Conservation (phyloP, 2,113 vertebrate genomes). For the Forbesichthys papilliferus region DNA sequence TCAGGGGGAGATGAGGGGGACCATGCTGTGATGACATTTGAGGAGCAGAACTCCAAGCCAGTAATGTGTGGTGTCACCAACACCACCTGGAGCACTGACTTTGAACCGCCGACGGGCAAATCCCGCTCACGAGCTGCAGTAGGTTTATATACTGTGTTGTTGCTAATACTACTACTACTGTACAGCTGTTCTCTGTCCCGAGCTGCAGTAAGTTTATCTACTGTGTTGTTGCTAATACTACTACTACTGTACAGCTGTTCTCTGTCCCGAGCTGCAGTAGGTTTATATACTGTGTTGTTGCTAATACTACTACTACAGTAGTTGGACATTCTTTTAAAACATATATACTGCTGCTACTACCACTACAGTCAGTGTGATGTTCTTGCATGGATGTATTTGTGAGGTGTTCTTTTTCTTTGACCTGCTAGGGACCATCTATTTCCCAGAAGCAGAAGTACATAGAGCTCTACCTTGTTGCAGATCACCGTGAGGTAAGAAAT, state of each 20-base stretch:
- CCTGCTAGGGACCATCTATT: constrained; percentile 59
- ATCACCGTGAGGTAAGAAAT: constrained; percentile 67
- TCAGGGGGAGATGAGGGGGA: constrained; percentile 57
- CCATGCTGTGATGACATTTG: constrained; percentile 61
- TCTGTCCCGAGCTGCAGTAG: too few relatives aligned
- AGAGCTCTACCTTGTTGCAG: constrained; percentile 73
- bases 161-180: neutral
- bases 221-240: neutral
- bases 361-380: neutral
- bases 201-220: too few relatives aligned
- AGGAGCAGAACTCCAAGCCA: constrained; percentile 32
- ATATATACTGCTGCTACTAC: too few relatives aligned
- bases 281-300: neutral
- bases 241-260: neutral
- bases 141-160: neutral
- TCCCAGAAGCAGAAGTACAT: constrained; percentile 72
- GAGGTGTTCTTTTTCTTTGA: neutral
- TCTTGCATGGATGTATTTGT: neutral
- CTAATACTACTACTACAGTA: neutral
- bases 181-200: neutral
- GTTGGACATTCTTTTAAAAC: too few relatives aligned
- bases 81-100: constrained; percentile 66
- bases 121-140: constrained; percentile 69
- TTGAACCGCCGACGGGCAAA: constrained; percentile 61
- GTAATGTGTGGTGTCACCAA: constrained; percentile 78